Percentiles rank a stretch among this genome's conserved stretches.
Evolutionary conservation across 2,113 vertebrate genomes (phyloP).

Genomic region (Meriones unguiculatus): DNA sequence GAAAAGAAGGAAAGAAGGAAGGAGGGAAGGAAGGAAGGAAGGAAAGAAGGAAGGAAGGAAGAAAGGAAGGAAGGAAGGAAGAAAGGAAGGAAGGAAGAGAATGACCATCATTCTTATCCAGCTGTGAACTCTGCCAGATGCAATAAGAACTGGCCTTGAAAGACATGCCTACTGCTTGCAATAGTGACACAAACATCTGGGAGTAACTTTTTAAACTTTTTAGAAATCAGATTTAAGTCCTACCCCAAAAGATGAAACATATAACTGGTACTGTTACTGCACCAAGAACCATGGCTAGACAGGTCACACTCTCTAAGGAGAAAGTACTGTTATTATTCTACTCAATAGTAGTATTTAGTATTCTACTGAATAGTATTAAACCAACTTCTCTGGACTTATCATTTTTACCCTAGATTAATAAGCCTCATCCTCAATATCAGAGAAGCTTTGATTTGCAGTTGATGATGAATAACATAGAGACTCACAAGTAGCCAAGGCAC

Average conservation of each 20-base stretch:
- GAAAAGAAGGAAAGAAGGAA: background rate
- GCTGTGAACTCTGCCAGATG: background rate
- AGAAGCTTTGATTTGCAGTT: background rate
- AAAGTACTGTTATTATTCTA: background rate
- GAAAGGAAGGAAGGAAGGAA: too few species aligned
- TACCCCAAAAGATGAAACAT: background rate
- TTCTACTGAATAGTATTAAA: background rate
- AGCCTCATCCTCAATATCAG: background rate
- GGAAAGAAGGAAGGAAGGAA: too few species aligned
- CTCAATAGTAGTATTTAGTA: too few species aligned
- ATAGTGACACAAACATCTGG: background rate
- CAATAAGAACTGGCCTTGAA: background rate
- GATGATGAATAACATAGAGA: background rate
- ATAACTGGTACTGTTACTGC: background rate
- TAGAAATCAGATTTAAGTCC: background rate
- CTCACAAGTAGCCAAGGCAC: background rate
- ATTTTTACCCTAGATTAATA: background rate
- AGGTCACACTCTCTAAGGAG: background rate
- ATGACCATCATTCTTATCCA: too few species aligned
- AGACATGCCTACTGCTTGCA: background rate
- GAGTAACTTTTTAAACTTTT: background rate
- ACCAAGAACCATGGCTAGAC: background rate
- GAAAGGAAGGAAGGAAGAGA: too few species aligned
- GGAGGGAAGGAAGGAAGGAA: too few species aligned
- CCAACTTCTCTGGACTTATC: background rate